Percentiles rank a stretch among this genome's conserved stretches.
Conservation (phyloP, 1,140 invertebrate species). For the Antheraea pernyi region DNA sequence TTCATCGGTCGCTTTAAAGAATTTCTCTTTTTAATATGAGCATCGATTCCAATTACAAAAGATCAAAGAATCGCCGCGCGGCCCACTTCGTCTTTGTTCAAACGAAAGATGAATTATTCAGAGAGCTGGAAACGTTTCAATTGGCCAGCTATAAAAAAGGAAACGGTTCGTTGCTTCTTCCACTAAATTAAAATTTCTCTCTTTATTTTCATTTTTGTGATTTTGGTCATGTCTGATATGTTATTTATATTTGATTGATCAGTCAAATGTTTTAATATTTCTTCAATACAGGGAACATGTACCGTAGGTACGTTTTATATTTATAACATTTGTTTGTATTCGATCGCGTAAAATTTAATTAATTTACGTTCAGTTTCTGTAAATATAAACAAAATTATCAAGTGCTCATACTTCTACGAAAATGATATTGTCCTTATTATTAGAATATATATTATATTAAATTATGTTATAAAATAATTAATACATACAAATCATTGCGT, state of each 20-base stretch:
- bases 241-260: constrained; percentile 19
- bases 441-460: too few relatives aligned
- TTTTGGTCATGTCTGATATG: constrained; percentile 15
- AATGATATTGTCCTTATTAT: too few relatives aligned
- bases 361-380: too few relatives aligned
- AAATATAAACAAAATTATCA: too few relatives aligned
- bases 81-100: constrained; percentile 78
- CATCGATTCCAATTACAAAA: constrained; percentile 79
- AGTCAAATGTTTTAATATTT: background rate
- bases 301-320: background rate
- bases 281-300: background rate
- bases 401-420: too few relatives aligned
- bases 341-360: too few relatives aligned
- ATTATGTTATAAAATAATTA: too few relatives aligned
- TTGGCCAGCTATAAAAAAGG: constrained; percentile 78
- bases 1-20: constrained; percentile 70
- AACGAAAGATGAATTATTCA: constrained; percentile 79
- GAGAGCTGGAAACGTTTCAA: constrained; percentile 78
- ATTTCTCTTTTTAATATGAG: constrained; percentile 78
- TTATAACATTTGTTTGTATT: background rate
- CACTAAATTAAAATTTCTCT: constrained; percentile 74
- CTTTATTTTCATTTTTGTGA: constrained; percentile 65
- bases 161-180: constrained; percentile 77
- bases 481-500: too few relatives aligned
- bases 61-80: constrained; percentile 77